Evolutionary conservation across 1,140 invertebrate genomes (phyloP).

Genomic region (Elymnias hypermnestra): DNA sequence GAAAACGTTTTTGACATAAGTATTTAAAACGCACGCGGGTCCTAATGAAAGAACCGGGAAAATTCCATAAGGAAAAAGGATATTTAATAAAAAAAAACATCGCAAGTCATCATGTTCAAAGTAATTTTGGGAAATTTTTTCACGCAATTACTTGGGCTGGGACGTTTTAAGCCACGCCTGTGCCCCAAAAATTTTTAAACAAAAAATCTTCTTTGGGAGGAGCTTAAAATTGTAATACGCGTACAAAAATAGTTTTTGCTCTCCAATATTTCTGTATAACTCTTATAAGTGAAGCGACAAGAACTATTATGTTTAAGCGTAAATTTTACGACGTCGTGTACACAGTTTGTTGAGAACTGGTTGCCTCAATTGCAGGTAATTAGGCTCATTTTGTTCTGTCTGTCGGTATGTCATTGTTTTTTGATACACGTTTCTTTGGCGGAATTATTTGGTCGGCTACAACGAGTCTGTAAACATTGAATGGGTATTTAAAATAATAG

Average conservation of each 20-base stretch:
- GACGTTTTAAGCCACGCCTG: slow-evolving; percentile 8
- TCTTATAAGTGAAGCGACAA: not conserved
- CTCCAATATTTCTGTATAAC: not conserved
- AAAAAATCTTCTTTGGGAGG: slow-evolving; percentile 28
- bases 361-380: slow-evolving; percentile 40
- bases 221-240: slow-evolving; percentile 17
- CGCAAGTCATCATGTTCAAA: slow-evolving; percentile 4
- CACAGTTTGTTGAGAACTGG: slow-evolving; percentile 16
- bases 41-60: not conserved
- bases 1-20: not conserved
- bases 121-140: slow-evolving; percentile 6
- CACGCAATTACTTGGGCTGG: slow-evolving; percentile 16
- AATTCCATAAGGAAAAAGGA: not conserved
- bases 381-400: slow-evolving; percentile 40
- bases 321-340: too few relatives aligned
- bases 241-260: slow-evolving; percentile 6
- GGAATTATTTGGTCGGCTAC: slow-evolving; percentile 30
- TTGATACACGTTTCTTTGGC: slow-evolving; percentile 34
- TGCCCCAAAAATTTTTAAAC: slow-evolving; percentile 23
- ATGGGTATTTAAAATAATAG: slow-evolving; percentile 6
- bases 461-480: slow-evolving; percentile 10
- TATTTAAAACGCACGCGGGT: not conserved
- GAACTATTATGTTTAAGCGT: not conserved
- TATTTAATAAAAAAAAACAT: not conserved
- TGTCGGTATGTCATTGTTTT: slow-evolving; percentile 38